Percentiles rank a stretch among this genome's conserved stretches.
Conservation (phyloP, 2,113 vertebrate species). For the Burhinus bistriatus region DNA sequence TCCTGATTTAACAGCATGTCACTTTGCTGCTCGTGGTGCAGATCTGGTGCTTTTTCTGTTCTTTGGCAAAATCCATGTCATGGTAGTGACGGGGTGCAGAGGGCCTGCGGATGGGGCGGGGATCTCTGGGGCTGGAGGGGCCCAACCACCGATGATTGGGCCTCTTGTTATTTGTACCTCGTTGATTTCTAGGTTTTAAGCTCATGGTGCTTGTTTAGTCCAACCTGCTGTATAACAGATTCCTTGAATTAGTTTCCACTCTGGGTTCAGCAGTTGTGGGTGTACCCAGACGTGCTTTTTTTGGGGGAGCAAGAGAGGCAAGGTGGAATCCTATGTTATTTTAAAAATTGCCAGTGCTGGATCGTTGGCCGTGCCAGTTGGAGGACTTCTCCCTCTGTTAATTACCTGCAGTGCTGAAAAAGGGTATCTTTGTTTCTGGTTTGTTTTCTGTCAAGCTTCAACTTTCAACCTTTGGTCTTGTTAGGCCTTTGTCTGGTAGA, state of each 20-base stretch:
- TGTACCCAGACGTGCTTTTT: background rate
- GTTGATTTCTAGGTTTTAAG: background rate
- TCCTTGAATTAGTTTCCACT: background rate
- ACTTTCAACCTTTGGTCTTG: constrained; percentile 51
- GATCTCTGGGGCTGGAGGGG: background rate
- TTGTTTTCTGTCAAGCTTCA: background rate
- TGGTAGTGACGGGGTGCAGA: background rate
- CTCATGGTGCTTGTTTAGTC: background rate
- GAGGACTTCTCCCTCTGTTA: background rate
- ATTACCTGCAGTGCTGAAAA: background rate
- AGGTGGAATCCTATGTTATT: background rate
- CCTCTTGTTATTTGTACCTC: background rate
- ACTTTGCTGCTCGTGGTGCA: background rate
- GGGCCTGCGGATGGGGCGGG: background rate
- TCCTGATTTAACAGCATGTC: background rate
- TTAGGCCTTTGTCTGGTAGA: constrained; percentile 39
- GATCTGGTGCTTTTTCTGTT: background rate
- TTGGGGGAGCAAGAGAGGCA: background rate
- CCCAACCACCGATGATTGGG: background rate
- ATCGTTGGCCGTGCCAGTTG: background rate
- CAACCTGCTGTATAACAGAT: background rate
- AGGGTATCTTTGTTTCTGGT: background rate
- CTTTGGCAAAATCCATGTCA: background rate
- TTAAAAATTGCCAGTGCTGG: background rate
- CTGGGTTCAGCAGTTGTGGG: background rate